Evolutionary conservation across 2,888 invertebrate genomes (phyloP).

Genomic region (Resseliella maxima): DNA sequence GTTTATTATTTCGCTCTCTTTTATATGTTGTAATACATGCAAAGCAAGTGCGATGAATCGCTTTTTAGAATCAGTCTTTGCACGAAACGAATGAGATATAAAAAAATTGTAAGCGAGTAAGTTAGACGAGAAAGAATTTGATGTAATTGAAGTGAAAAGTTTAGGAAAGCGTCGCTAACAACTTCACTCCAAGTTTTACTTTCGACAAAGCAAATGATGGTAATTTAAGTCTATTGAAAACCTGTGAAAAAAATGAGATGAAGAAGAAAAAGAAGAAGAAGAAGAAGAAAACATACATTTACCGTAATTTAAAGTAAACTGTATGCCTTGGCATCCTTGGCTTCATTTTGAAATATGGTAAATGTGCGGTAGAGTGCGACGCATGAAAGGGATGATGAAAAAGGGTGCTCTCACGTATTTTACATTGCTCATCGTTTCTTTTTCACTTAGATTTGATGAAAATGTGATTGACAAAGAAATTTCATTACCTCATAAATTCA

Average conservation of each 20-base stretch:
- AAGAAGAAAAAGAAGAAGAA: too few species aligned
- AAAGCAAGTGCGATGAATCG: neutral
- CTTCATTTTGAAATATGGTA: neutral
- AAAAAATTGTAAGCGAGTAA: neutral
- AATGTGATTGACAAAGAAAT: neutral
- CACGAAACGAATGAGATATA: neutral
- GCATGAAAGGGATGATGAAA: too few species aligned
- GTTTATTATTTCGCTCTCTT: too few species aligned
- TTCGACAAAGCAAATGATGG: conserved; percentile 19
- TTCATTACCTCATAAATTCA: neutral
- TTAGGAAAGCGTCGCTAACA: neutral
- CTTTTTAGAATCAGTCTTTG: neutral
- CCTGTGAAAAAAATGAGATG: too few species aligned
- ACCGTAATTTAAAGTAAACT: neutral
- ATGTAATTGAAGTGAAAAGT: conserved; percentile 13
- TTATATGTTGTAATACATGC: too few species aligned
- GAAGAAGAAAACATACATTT: neutral
- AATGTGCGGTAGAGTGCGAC: neutral
- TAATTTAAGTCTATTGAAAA: conserved; percentile 18
- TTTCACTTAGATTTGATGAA: neutral
- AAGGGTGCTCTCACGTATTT: too few species aligned
- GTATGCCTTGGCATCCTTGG: neutral
- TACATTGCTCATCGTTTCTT: too few species aligned
- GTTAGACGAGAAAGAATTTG: neutral
- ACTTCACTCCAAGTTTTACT: neutral